Evolutionary conservation across 1,140 invertebrate genomes (phyloP).

Genomic region (Probaryconus sp.): DNA sequence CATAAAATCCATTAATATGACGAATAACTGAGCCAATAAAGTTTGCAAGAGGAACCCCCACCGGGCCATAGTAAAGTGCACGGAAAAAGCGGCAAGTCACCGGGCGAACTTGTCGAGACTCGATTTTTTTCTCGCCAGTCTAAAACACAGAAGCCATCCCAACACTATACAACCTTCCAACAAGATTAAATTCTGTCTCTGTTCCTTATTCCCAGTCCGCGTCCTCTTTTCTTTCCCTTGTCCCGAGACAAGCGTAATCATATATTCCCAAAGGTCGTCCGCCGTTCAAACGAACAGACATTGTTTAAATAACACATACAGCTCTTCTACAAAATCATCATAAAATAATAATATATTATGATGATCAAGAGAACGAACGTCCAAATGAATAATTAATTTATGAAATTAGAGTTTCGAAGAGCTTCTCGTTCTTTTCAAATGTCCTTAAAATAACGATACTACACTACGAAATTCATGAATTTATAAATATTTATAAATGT

Average conservation of each 20-base stretch:
- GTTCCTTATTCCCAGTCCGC: constrained; percentile 4
- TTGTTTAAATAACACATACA: constrained; percentile 3
- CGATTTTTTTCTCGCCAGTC: constrained; percentile 28
- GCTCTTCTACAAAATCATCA: background rate
- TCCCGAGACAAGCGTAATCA: background rate
- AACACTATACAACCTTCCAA: constrained; percentile 17
- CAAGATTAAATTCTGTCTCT: constrained; percentile 28
- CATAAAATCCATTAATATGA: constrained; percentile 42
- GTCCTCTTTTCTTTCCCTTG: background rate
- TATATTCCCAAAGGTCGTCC: constrained; percentile 5
- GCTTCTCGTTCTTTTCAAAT: background rate
- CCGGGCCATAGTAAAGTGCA: constrained; percentile 9
- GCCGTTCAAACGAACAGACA: background rate
- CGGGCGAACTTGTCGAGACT: constrained; percentile 16
- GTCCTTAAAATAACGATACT: no score
- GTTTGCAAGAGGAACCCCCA: constrained; percentile 28
- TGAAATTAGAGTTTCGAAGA: background rate
- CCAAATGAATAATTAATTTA: background rate
- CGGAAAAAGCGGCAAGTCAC: constrained; percentile 38
- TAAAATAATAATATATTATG: constrained; percentile 6
- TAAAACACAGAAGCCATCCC: constrained; percentile 17
- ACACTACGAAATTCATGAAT: no score
- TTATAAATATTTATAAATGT: no score
- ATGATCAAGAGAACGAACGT: background rate
- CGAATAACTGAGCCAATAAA: constrained; percentile 34